A percentile compares a stretch with the other conserved stretches of the same genome.
Conservation (phyloP, 1,140 invertebrate genomes). For the Aphidius gifuensis region DNA sequence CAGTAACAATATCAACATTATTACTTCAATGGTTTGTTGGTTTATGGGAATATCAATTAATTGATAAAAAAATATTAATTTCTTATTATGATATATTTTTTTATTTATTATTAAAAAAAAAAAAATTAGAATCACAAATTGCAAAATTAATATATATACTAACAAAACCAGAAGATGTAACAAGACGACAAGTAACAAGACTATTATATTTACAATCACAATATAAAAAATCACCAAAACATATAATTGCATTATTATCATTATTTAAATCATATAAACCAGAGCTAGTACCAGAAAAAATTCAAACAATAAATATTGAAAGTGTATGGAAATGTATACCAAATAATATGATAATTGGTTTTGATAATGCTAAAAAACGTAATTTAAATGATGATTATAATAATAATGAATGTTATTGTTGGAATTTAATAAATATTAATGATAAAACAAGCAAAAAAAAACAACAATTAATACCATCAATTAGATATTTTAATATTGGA, state of each 20-base stretch:
- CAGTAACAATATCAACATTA: slow-evolving; percentile 29
- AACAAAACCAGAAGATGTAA: slow-evolving; percentile 50
- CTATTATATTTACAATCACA: slow-evolving; percentile 32
- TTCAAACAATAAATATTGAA: slow-evolving; percentile 45
- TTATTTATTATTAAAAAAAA: slow-evolving; percentile 34
- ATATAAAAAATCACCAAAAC: slow-evolving; percentile 32
- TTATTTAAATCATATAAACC: slow-evolving; percentile 54
- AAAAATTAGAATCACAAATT: slow-evolving; percentile 36
- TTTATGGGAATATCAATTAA: slow-evolving; percentile 41
- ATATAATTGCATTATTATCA: slow-evolving; percentile 44
- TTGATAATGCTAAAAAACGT: slow-evolving; percentile 41
- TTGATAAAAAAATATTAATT: slow-evolving; percentile 38
- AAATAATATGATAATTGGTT: slow-evolving; percentile 34
- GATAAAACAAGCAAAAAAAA: slow-evolving; percentile 24
- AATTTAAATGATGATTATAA: slow-evolving; percentile 17
- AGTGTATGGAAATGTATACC: slow-evolving; percentile 46
- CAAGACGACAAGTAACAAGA: slow-evolving; percentile 40
- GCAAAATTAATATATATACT: slow-evolving; percentile 45
- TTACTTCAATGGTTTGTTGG: slow-evolving; percentile 46
- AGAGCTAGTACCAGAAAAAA: slow-evolving; percentile 50
- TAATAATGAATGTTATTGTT: slow-evolving; percentile 28
- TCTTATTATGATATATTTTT: slow-evolving; percentile 47
- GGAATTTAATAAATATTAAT: slow-evolving; percentile 30
- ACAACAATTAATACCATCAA: slow-evolving; percentile 37
- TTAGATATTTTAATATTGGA: slow-evolving; percentile 46